Conservation (phyloP, 2,113 vertebrate species). For the Platysteira castanea region DNA sequence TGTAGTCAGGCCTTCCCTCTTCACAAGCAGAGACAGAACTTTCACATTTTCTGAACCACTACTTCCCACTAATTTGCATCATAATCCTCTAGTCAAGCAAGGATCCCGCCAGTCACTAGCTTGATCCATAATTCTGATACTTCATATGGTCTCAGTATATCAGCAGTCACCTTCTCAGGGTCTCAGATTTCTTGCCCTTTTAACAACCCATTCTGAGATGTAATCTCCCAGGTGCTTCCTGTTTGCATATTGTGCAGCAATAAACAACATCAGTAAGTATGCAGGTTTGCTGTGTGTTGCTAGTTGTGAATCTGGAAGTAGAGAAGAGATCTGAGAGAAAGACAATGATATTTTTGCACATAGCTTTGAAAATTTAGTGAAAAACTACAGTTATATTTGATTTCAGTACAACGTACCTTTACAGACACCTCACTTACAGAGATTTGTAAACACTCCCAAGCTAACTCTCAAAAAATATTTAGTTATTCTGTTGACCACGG, state of each 20-base stretch:
- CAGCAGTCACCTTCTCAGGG: background rate
- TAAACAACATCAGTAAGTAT: conserved; percentile 2
- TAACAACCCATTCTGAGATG: conserved; percentile 27
- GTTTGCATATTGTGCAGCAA: conserved; percentile 31
- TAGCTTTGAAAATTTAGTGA: background rate
- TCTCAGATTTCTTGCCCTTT: conserved; percentile 34
- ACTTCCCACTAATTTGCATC: background rate
- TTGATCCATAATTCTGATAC: background rate
- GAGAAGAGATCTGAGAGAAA: background rate
- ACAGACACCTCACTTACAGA: background rate
- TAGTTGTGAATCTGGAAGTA: background rate
- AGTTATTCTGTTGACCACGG: background rate
- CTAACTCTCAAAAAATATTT: background rate
- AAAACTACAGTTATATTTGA: background rate
- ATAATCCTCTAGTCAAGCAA: background rate
- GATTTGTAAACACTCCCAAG: background rate
- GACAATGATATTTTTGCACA: background rate
- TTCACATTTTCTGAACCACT: background rate
- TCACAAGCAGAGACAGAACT: background rate
- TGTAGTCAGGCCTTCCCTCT: background rate
- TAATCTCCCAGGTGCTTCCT: conserved; percentile 61
- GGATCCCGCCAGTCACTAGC: background rate
- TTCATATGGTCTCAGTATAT: background rate
- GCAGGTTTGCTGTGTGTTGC: background rate
- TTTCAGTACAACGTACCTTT: background rate